phyloP scores from a whole-genome alignment of 2,113 vertebrate species.

The Strix uralensis region DNA sequence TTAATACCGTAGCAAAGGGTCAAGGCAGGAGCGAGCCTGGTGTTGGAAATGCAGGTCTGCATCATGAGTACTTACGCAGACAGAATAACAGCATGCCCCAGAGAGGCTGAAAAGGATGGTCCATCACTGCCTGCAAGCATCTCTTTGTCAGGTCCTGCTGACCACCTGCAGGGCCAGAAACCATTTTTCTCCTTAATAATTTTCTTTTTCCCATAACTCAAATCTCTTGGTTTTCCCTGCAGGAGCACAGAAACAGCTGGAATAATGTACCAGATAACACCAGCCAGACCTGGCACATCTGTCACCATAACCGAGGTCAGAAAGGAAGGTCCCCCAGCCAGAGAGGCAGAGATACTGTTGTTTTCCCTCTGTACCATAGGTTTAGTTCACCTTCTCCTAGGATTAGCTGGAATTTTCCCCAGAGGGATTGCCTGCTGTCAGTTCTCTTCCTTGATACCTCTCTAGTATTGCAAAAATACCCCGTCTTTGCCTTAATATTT shows the following conservation, averaged over 20 bases:
- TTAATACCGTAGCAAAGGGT: background rate
- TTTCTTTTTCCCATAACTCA: background rate
- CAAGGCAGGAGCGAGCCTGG: background rate
- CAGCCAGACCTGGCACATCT: background rate
- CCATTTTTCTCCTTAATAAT: background rate
- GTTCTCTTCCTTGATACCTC: background rate
- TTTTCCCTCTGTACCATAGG: background rate
- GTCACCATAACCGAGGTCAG: background rate
- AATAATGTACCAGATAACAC: background rate
- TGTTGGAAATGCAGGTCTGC: background rate
- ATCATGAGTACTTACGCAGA: background rate
- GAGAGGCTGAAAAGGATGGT: background rate
- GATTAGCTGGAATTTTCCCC: background rate
- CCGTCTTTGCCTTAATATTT: background rate
- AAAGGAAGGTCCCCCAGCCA: background rate
- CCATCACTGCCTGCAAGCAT: background rate
- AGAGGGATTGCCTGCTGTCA: background rate
- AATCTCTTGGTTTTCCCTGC: background rate
- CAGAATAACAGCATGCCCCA: background rate
- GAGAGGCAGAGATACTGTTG: background rate
- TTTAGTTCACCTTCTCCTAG: background rate
- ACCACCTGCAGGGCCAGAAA: slow-evolving; percentile 13
- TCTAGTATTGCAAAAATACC: background rate
- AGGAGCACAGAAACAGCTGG: background rate
- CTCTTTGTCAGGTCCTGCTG: slow-evolving; percentile 17